phyloP scores from a whole-genome alignment of 2,797 vertebrate genomes.

The Helostoma temminkii region DNA sequence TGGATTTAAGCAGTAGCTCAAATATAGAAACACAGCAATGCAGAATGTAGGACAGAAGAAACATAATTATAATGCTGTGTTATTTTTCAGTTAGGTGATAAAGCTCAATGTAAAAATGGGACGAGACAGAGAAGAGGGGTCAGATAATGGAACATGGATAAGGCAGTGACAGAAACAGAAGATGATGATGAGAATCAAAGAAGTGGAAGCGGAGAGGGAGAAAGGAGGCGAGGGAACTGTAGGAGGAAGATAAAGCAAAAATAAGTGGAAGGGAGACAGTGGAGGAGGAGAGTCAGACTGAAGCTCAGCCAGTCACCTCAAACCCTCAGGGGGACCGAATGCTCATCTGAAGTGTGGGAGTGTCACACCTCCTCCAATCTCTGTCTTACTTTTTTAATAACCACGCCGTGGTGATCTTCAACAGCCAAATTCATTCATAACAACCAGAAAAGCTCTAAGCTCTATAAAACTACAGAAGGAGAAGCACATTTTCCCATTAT shows the following conservation, averaged over 20 bases:
- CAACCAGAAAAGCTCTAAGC: background rate
- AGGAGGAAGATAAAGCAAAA: background rate
- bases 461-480: no score
- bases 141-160: background rate
- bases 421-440: constrained; percentile 6
- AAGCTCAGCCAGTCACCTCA: constrained; percentile 33
- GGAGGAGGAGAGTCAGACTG: constrained; percentile 30
- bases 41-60: constrained; percentile 10
- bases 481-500: no score
- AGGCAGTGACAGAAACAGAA: background rate
- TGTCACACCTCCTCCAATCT: constrained; percentile 23
- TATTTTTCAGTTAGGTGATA: background rate
- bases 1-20: constrained; percentile 6
- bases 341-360: constrained; percentile 60
- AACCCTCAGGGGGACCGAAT: constrained; percentile 36
- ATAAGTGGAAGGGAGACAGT: background rate
- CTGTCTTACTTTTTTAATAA: constrained; percentile 37
- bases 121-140: background rate
- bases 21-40: constrained; percentile 15
- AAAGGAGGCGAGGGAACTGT: no score
- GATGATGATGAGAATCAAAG: background rate
- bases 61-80: constrained; percentile 21
- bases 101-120: constrained; percentile 12
- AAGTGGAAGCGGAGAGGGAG: background rate
- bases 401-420: background rate